Percentiles rank a stretch among this genome's conserved stretches.
These are phyloP conservation scores for Pogonocichla stellata DNA, from an alignment of 2,113 vertebrate genomes.

Conservation along the genomic window DNA sequence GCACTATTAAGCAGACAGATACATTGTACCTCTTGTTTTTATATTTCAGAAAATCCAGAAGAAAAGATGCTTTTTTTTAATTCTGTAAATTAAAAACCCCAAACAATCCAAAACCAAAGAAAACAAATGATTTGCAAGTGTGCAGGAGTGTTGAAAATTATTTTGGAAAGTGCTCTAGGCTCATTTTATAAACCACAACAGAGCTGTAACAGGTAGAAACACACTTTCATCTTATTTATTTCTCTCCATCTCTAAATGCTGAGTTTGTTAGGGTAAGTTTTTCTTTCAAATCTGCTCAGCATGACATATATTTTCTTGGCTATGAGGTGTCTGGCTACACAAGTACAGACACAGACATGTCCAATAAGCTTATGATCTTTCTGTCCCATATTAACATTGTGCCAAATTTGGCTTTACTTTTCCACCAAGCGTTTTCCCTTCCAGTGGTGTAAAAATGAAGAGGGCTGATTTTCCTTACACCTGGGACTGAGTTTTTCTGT, in stretches of 20 bases:
- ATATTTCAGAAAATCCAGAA: not conserved
- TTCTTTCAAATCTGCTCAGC: not conserved
- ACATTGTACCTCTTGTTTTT: not conserved
- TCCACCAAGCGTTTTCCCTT: not conserved
- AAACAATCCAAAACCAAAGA: not conserved
- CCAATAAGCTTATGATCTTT: not conserved
- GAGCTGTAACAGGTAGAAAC: not conserved
- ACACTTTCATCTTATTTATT: constrained; percentile 40
- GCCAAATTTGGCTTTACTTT: not conserved
- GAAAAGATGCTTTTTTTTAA: not conserved
- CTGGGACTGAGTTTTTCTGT: not conserved
- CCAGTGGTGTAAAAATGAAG: not conserved
- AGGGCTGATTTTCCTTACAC: not conserved
- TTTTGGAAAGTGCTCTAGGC: constrained; percentile 25
- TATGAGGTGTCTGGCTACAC: not conserved
- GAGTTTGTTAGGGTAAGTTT: not conserved
- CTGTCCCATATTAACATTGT: not conserved
- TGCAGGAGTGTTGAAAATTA: constrained; percentile 10
- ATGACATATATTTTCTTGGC: not conserved
- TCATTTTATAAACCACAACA: constrained; percentile 35
- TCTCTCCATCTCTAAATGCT: not conserved
- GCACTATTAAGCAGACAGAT: not conserved
- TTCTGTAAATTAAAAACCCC: not conserved
- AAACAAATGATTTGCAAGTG: constrained; percentile 22
- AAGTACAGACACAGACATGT: not conserved